These are phyloP conservation scores for Cephus pygmeus DNA, from an alignment of 2,888 invertebrate species.

Conservation along the genomic window DNA sequence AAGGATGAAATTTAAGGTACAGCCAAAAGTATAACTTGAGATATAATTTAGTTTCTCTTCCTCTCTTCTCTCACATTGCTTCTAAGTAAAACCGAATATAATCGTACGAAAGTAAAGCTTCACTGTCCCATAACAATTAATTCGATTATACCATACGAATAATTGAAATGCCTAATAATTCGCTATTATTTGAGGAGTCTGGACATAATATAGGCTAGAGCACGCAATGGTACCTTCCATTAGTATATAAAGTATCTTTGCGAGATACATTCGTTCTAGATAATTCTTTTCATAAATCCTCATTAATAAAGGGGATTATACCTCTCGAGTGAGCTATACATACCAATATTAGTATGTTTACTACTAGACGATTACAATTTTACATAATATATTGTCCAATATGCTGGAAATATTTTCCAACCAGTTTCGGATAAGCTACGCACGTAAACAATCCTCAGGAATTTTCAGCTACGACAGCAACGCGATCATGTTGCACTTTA, in stretches of 20 bases:
- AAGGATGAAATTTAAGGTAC: background rate
- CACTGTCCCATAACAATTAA: background rate
- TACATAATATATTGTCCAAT: conserved; percentile 52
- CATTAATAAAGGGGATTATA: background rate
- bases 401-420: conserved; percentile 15
- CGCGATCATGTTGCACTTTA: background rate
- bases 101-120: background rate
- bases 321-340: conserved; percentile 38
- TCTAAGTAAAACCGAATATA: background rate
- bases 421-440: background rate
- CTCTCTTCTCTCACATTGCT: background rate
- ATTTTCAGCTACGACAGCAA: background rate
- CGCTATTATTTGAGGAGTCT: background rate
- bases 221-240: background rate
- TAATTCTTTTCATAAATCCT: background rate
- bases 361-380: conserved; percentile 45
- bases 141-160: background rate
- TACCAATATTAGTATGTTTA: conserved; percentile 38
- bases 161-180: background rate
- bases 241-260: background rate
- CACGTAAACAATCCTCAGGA: background rate
- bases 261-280: background rate
- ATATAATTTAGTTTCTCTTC: background rate
- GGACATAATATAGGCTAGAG: background rate
- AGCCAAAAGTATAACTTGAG: background rate